A percentile compares a stretch with the other conserved stretches of the same genome.
These are phyloP conservation scores for Dicycla oo DNA, from an alignment of 2,888 invertebrate genomes.

Conservation along the genomic window DNA sequence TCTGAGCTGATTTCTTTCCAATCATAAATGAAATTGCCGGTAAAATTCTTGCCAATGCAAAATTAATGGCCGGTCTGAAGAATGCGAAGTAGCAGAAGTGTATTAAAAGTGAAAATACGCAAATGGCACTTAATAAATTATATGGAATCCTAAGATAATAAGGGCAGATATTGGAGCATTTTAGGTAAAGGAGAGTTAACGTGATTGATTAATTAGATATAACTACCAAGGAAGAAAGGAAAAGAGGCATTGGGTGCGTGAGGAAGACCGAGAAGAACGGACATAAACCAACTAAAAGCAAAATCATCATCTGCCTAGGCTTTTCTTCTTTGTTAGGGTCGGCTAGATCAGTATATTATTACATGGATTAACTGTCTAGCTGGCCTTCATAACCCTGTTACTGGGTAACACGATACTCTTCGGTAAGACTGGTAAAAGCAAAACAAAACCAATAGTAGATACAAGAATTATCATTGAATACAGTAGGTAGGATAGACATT, in stretches of 20 bases:
- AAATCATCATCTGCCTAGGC: too few relatives aligned
- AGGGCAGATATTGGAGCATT: neutral
- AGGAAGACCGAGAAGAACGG: neutral
- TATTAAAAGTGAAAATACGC: neutral
- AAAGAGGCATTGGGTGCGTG: neutral
- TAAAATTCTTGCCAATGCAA: too few relatives aligned
- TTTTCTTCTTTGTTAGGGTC: too few relatives aligned
- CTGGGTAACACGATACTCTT: neutral
- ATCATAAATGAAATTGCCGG: neutral
- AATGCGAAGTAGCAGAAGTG: neutral
- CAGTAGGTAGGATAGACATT: neutral
- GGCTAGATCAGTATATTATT: too few relatives aligned
- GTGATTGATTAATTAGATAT: neutral
- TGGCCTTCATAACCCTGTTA: neutral
- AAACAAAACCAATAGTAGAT: neutral
- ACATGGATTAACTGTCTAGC: too few relatives aligned
- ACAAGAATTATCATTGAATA: neutral
- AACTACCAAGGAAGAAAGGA: neutral
- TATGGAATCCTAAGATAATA: neutral
- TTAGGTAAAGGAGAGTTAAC: neutral
- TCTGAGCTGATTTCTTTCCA: neutral
- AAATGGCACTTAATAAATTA: neutral
- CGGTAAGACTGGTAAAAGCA: neutral
- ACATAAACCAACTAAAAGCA: neutral
- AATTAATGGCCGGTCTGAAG: neutral